phyloP scores from a whole-genome alignment of 1,140 invertebrate species.

The Drosophila pectinifera region DNA sequence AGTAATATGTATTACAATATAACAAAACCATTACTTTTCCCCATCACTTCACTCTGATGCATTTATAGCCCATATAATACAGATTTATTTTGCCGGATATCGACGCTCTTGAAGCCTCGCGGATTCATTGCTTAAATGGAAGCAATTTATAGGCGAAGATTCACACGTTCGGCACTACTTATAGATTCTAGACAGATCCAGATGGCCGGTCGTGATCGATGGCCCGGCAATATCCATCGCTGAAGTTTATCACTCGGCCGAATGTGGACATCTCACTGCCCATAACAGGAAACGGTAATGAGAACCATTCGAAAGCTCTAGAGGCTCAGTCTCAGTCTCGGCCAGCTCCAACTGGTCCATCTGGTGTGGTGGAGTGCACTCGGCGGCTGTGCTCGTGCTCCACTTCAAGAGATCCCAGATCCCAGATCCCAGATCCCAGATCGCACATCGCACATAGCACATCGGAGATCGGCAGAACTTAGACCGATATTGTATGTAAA shows the following conservation, averaged over 20 bases:
- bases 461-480: conserved; percentile 7
- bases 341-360: conserved; percentile 7
- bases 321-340: background rate
- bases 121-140: conserved; percentile 4
- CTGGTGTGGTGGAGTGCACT: conserved; percentile 53
- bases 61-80: background rate
- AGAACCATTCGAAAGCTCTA: conserved; percentile 50
- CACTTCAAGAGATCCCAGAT: conserved; percentile 52
- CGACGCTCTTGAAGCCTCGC: background rate
- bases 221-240: conserved; percentile 30
- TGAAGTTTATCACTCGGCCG: conserved; percentile 41
- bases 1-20: too few relatives aligned
- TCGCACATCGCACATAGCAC: background rate
- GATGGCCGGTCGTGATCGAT: conserved; percentile 37
- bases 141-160: conserved; percentile 8
- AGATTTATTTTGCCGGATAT: conserved; percentile 7
- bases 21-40: too few relatives aligned
- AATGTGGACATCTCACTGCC: conserved; percentile 45
- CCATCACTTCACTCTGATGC: too few relatives aligned
- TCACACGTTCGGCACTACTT: conserved; percentile 25
- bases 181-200: conserved; percentile 14
- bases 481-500: conserved; percentile 57
- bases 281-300: conserved; percentile 58
- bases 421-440: conserved; percentile 26
- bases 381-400: conserved; percentile 47